phyloP scores from a whole-genome alignment of 2,888 invertebrate genomes.

The Cactoblastis cactorum region DNA sequence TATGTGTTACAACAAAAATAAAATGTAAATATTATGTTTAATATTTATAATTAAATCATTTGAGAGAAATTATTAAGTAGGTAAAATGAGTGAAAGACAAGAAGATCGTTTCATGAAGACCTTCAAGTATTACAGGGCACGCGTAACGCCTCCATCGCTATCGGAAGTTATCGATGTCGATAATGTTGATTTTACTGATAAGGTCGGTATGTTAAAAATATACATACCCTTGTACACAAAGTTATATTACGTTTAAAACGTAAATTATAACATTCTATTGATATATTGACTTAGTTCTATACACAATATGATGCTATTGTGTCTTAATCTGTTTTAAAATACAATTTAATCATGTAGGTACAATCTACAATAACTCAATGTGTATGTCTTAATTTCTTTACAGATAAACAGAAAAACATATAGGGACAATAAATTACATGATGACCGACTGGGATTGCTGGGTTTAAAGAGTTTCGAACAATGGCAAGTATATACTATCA shows the following conservation, averaged over 20 bases:
- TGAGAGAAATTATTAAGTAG: too few species aligned
- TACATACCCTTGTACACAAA: too few species aligned
- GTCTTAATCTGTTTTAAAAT: neutral
- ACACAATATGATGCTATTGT: too few species aligned
- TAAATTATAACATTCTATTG: too few species aligned
- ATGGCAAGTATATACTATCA: constrained; percentile 83
- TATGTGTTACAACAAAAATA: too few species aligned
- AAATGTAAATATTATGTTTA: too few species aligned
- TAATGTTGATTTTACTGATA: constrained; percentile 23
- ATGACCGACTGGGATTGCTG: constrained; percentile 39
- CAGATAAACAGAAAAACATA: constrained; percentile 24
- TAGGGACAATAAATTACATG: constrained; percentile 21
- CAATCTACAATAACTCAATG: too few species aligned
- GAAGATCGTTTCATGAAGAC: constrained; percentile 79
- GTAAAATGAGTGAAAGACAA: neutral
- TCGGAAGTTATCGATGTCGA: constrained; percentile 81
- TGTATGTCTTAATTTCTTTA: constrained; percentile 19
- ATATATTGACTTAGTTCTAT: too few species aligned
- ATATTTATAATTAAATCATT: too few species aligned
- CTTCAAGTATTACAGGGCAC: constrained; percentile 90
- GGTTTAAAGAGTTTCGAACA: constrained; percentile 46
- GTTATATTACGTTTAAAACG: too few species aligned
- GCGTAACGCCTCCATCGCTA: constrained; percentile 81
- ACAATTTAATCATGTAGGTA: too few species aligned
- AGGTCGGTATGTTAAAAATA: constrained; percentile 31